These are phyloP conservation scores for Notarius quadriscutis DNA, from an alignment of 2,113 vertebrate species.

Conservation along the genomic window DNA sequence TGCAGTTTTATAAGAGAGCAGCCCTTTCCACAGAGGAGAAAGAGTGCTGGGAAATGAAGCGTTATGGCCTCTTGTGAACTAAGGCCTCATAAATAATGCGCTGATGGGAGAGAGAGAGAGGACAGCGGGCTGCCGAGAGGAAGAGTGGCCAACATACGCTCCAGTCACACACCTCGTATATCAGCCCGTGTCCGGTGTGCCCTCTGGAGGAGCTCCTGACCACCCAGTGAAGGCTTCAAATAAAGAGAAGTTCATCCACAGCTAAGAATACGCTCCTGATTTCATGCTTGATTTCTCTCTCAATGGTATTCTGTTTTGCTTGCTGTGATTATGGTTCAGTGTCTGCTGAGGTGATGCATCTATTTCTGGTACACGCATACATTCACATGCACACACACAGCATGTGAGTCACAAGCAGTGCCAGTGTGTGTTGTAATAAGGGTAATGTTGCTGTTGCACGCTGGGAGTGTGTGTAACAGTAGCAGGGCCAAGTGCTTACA, in stretches of 20 bases:
- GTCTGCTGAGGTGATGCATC: background rate
- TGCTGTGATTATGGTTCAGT: background rate
- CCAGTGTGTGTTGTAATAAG: slow-evolving; percentile 10
- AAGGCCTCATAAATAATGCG: slow-evolving; percentile 38
- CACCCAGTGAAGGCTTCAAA: slow-evolving; percentile 10
- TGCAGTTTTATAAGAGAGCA: slow-evolving; percentile 19
- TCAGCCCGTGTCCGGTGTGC: slow-evolving; percentile 16
- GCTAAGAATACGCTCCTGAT: background rate
- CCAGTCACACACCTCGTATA: slow-evolving; percentile 28
- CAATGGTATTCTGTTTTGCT: slow-evolving; percentile 3
- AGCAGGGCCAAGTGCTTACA: background rate
- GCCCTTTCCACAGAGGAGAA: slow-evolving; percentile 14
- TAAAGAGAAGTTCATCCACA: background rate
- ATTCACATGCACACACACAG: slow-evolving; percentile 12
- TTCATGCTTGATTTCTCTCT: slow-evolving; percentile 2
- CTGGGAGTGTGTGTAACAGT: background rate
- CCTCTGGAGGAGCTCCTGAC: background rate
- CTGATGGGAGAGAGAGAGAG: slow-evolving; percentile 43
- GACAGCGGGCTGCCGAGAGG: slow-evolving; percentile 1
- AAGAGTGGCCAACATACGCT: slow-evolving; percentile 23
- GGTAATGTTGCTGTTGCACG: background rate
- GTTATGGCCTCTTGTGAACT: slow-evolving; percentile 30
- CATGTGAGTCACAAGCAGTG: background rate
- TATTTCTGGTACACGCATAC: slow-evolving; percentile 6
- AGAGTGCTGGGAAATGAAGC: slow-evolving; percentile 30